phyloP scores from a whole-genome alignment of 1,140 invertebrate species.

The Pseudachorutes palmiensis region DNA sequence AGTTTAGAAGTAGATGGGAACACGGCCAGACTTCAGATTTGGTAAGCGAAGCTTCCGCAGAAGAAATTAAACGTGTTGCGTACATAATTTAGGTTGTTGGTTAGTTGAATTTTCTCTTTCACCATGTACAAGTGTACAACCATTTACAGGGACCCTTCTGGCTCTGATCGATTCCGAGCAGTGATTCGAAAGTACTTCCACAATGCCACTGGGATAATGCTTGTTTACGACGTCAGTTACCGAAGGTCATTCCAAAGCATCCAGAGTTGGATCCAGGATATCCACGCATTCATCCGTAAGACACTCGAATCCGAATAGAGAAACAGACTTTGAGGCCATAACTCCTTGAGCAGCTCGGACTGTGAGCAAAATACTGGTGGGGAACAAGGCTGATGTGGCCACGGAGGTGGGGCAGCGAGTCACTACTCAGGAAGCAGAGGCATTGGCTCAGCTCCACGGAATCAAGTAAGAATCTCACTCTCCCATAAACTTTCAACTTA shows the following conservation, averaged over 20 bases:
- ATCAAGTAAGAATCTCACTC: constrained; percentile 15
- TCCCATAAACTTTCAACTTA: neutral
- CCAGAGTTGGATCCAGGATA: constrained; percentile 16
- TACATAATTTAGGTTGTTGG: neutral
- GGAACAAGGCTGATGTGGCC: constrained; percentile 22
- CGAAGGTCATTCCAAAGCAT: constrained; percentile 24
- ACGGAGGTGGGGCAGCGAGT: neutral
- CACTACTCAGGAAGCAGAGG: constrained; percentile 7
- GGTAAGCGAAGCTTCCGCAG: too few relatives aligned
- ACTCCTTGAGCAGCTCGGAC: neutral
- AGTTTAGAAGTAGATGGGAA: constrained; percentile 8
- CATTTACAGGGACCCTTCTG: constrained; percentile 29
- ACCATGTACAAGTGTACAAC: too few relatives aligned
- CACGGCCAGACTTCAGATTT: constrained; percentile 17
- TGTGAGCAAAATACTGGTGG: constrained; percentile 12
- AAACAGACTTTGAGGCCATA: neutral
- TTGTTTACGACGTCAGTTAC: constrained; percentile 22
- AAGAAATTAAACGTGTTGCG: too few relatives aligned
- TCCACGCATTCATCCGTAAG: neutral
- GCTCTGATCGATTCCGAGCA: constrained; percentile 16
- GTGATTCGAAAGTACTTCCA: constrained; percentile 15
- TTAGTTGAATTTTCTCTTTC: neutral
- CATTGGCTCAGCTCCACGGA: neutral
- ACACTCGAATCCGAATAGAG: neutral
- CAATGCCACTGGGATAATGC: constrained; percentile 16